phyloP scores from a whole-genome alignment of 2,113 vertebrate species.

The Charina bottae region DNA sequence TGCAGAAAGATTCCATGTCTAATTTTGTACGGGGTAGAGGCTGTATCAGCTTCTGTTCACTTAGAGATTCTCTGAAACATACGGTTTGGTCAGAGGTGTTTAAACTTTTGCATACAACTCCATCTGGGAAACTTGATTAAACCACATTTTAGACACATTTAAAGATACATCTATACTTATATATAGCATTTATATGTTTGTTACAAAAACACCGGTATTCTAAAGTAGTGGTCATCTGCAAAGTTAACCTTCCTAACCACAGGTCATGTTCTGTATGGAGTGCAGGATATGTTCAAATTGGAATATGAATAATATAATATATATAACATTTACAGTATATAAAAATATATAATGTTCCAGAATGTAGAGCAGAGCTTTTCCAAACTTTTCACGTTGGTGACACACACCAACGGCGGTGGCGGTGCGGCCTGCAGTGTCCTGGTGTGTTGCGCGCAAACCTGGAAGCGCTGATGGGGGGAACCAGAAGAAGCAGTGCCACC shows the following conservation, averaged over 20 bases:
- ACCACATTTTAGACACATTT: not conserved
- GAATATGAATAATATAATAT: not conserved
- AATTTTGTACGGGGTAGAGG: not conserved
- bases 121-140: not conserved
- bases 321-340: not conserved
- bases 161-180: not conserved
- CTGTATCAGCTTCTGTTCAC: not conserved
- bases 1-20: not conserved
- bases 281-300: not conserved
- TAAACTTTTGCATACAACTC: not conserved
- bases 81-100: not conserved
- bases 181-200: not conserved
- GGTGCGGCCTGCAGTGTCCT: too few relatives aligned
- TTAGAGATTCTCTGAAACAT: not conserved
- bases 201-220: not conserved
- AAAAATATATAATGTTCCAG: not conserved
- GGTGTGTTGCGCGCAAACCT: too few relatives aligned
- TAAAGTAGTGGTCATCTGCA: not conserved
- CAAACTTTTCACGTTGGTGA: too few relatives aligned
- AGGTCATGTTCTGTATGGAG: not conserved
- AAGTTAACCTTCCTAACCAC: slow-evolving; percentile 19
- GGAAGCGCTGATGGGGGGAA: too few relatives aligned
- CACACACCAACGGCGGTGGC: too few relatives aligned
- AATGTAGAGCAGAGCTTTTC: too few relatives aligned
- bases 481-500: too few relatives aligned